Base-by-base conservation (phyloP, 2,888 invertebrate species). In the Patella caerulea region DNA sequence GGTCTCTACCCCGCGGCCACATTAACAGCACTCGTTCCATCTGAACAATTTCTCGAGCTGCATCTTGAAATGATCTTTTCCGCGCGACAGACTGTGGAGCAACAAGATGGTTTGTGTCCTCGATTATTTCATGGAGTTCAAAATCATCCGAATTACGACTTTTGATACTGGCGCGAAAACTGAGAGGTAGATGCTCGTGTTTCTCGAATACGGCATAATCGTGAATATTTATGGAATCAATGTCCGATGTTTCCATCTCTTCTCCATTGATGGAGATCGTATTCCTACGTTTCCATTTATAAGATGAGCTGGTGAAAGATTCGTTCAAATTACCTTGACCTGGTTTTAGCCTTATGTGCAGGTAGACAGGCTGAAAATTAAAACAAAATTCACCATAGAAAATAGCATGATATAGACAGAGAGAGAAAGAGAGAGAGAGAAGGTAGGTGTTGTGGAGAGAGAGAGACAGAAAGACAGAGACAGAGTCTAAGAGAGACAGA, bases 181-280 rank as follows among this genome's bases (percentile, higher is more conserved):
- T 88, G 34, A 88, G 86, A 53, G 84, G 83, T 5, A 89, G 82
- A 34, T 86, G 79, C 19, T 89, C 86, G 72, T 88, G 87, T 77
- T 87, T 86, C 79, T 90, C 90, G 85, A 91, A 91, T 14, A 81
- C 81, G 72, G 91, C 88, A 85, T 84, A 89, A 81, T 91, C 90
- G 82, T 91, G 91, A 80, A 91, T 91, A 81, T 90, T 89, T 69
- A 91, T 80, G 34, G 85, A 78, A n/a, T 84, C 83, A 54, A 86
- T 72, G 73, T 85, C 78, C 45, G 81, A 54, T 54, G 81, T 82
- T 12, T 87, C 85, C 69, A 89, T 76, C 74, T 86, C 80, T 79
- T 90, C 89, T 52, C 90, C 90, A 79, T 91, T 91, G 56, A 91
- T 90, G 74, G 90, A 90, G 75, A 91, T 86, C 74, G 86, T 78